Conservation (phyloP, 2,888 invertebrate species). For the Pandemis corylana region DNA sequence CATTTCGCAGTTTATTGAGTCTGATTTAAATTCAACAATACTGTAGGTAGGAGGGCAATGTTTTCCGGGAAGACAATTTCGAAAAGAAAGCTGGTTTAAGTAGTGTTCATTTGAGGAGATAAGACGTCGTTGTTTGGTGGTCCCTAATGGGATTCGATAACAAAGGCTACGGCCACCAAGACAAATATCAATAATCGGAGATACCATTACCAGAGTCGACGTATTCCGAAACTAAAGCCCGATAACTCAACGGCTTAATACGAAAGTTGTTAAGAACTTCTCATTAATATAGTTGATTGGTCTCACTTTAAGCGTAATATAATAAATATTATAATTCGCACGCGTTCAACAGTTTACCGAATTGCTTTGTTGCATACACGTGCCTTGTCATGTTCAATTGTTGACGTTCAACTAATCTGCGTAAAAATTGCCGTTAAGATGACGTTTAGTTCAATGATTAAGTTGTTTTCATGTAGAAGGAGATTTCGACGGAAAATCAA, state of each 20-base stretch:
- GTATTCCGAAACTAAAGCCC: neutral
- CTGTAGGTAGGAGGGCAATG: neutral
- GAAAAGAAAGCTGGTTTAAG: slow-evolving; percentile 44
- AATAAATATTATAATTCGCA: neutral
- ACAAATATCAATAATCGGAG: slow-evolving; percentile 48
- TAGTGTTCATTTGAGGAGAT: slow-evolving; percentile 45
- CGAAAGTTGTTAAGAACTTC: neutral
- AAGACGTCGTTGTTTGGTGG: slow-evolving; percentile 57
- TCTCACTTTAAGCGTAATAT: slow-evolving; percentile 4
- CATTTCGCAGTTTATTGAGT: slow-evolving; percentile 40
- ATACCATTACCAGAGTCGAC: slow-evolving; percentile 25
- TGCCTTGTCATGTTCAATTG: slow-evolving; percentile 15
- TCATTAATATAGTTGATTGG: slow-evolving; percentile 6
- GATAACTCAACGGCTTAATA: neutral
- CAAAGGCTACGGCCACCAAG: slow-evolving; percentile 50
- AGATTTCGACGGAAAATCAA: neutral
- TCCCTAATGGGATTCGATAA: slow-evolving; percentile 62
- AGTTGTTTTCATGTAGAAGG: neutral
- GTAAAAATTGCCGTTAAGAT: slow-evolving; percentile 14
- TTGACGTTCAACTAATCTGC: slow-evolving; percentile 8
- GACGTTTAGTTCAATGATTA: slow-evolving; percentile 16
- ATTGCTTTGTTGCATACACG: slow-evolving; percentile 17
- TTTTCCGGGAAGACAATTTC: slow-evolving; percentile 8
- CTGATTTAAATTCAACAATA: slow-evolving; percentile 26
- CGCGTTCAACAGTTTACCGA: neutral